Percentiles rank a stretch among this genome's conserved stretches.
Conservation (phyloP, 2,113 vertebrate genomes). For the Myrmecophaga tridactyla region DNA sequence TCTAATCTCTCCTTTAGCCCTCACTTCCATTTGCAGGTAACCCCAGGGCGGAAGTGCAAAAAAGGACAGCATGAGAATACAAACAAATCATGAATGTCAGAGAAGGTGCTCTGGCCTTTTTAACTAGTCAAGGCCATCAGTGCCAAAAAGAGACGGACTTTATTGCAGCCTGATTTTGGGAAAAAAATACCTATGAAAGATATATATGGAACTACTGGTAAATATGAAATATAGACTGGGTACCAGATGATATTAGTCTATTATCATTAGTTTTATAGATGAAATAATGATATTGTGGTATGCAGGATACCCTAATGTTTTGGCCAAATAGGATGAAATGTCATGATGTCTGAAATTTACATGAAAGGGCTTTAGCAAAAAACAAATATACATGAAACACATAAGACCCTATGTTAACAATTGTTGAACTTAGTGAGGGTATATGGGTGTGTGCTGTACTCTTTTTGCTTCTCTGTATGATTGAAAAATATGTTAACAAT, state of each 20-base stretch:
- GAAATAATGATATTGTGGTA: background rate
- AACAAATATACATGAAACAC: background rate
- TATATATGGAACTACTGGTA: background rate
- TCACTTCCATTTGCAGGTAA: slow-evolving; percentile 20
- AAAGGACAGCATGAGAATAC: background rate
- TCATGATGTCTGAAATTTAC: background rate
- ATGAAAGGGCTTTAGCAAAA: background rate
- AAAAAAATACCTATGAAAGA: background rate
- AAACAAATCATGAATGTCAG: background rate
- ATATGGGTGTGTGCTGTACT: accelerated
- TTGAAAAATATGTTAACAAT: slow-evolving; percentile 9
- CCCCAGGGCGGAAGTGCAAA: background rate
- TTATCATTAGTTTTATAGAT: background rate
- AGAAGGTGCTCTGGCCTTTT: background rate
- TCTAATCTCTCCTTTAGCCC: background rate
- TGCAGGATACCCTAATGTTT: background rate
- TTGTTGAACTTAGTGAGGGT: background rate
- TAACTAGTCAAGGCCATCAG: background rate
- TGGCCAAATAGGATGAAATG: background rate
- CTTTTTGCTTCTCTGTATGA: background rate
- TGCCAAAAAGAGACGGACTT: background rate
- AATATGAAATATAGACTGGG: background rate
- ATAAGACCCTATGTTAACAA: background rate
- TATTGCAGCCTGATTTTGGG: background rate
- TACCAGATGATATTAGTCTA: background rate